phyloP scores from a whole-genome alignment of 2,888 invertebrate genomes.

The Trichacis sp. region DNA sequence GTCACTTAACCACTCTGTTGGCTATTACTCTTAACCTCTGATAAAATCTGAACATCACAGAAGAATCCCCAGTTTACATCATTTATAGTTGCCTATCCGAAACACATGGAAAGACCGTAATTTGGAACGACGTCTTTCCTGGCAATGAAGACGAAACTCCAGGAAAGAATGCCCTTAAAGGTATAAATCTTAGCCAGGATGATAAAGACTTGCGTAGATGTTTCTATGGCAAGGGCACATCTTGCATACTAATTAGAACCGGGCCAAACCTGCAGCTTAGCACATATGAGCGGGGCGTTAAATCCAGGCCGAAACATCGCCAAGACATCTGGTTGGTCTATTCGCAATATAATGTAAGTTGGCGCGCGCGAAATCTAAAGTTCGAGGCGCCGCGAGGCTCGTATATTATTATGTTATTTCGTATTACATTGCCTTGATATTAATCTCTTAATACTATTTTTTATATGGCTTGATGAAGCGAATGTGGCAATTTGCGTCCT shows the following conservation, averaged over 20 bases:
- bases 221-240: constrained; percentile 35
- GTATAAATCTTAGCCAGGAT: constrained; percentile 41
- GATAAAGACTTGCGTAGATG: constrained; percentile 40
- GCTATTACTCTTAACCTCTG: too few species aligned
- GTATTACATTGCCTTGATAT: too few species aligned
- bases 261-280: constrained; percentile 40
- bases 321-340: constrained; percentile 34
- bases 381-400: constrained; percentile 6
- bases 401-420: too few species aligned
- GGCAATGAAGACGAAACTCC: neutral
- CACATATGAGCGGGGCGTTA: constrained; percentile 35
- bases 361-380: constrained; percentile 3
- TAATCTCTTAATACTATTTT: too few species aligned
- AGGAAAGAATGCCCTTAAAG: constrained; percentile 43
- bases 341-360: constrained; percentile 31
- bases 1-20: too few species aligned
- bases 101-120: too few species aligned
- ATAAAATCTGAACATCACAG: too few species aligned
- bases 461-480: too few species aligned
- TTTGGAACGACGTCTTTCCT: too few species aligned
- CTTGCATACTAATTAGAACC: constrained; percentile 43
- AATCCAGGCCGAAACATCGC: neutral
- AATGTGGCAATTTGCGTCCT: too few species aligned
- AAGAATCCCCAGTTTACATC: too few species aligned
- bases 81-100: too few species aligned